Conservation (phyloP, 2,113 vertebrate species). For the Pimephales promelas region DNA sequence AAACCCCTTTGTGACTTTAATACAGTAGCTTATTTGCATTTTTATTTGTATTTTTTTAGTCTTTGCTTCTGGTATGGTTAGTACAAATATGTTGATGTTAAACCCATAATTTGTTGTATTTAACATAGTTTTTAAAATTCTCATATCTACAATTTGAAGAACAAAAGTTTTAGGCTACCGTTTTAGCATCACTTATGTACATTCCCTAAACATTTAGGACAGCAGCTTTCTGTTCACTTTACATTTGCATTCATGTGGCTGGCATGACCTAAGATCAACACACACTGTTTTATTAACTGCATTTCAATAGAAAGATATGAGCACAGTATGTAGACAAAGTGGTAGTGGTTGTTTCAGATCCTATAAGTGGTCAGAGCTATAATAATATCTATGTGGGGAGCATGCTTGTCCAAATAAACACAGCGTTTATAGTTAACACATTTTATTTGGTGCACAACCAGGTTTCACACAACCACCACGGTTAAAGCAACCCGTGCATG, state of each 20-base stretch:
- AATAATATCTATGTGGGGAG: too few relatives aligned
- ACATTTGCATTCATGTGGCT: constrained; percentile 28
- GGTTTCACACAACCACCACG: too few relatives aligned
- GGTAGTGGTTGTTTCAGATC: too few relatives aligned
- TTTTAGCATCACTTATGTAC: background rate
- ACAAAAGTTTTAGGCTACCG: background rate
- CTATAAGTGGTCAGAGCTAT: too few relatives aligned
- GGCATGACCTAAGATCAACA: constrained; percentile 8
- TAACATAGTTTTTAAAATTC: background rate
- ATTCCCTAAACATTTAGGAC: background rate
- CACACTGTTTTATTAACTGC: background rate
- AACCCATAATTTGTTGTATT: background rate
- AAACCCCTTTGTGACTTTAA: background rate
- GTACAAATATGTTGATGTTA: background rate
- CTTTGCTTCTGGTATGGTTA: background rate
- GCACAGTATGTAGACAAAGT: too few relatives aligned
- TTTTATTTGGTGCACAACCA: too few relatives aligned
- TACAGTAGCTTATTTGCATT: background rate
- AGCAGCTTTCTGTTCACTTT: background rate
- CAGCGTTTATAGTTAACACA: too few relatives aligned
- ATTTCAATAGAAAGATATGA: background rate
- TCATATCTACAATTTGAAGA: background rate
- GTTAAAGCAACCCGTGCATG: too few relatives aligned
- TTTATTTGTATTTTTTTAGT: background rate
- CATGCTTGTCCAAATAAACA: too few relatives aligned